Evolutionary conservation across 2,113 vertebrate genomes (phyloP), one percentile per base, ranked within the genome.

Genomic region (Petroica traversi): DNA sequence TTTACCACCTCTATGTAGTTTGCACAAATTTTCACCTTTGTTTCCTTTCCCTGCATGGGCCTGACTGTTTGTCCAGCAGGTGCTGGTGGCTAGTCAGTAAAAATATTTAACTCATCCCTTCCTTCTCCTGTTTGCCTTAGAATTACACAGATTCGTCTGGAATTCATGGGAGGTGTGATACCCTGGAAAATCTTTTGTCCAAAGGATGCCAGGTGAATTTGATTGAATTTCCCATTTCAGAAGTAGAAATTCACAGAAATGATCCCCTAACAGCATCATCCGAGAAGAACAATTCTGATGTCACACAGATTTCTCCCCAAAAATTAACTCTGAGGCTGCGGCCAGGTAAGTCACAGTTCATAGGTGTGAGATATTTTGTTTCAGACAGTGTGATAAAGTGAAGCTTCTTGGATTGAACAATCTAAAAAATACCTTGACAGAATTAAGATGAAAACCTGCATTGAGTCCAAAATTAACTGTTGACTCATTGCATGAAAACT

Each of bases 291-390:
- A 95, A 66, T 40, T 92, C 90, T 29, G 98, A 98, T 88, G 97
- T 97, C 87, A 99, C 98, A 57, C 99, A 99, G 97, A 99, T 99
- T 95, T 97, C 98, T 23, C 99, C 99, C 28, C 99, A 99, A 96
- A 99, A 98, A 96, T 96, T 99, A 96, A 96, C 96, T 54, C 97
- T 99, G 59, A 98, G 98, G 69, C 95, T 99, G 72, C 97, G 99
- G 92, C 98, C 99, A 97, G 99, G 99, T 99, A 98, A 69, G 89
- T 78, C 77, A 51, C 17, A 43, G 59, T 46, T 75, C n/a, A 63
- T 2, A 63, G 34, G 29, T 45, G 33, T 66, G 43, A 34, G 31
- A 12, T 48, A 5, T 63, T 84, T 48, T 80, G 18, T 78, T 85
- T 58, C 67, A 76, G n/a, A 19, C 20, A 36, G 1, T 40, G 26